Base-by-base conservation (phyloP, 2,888 invertebrate species). In the Sarcophaga carnaria region DNA sequence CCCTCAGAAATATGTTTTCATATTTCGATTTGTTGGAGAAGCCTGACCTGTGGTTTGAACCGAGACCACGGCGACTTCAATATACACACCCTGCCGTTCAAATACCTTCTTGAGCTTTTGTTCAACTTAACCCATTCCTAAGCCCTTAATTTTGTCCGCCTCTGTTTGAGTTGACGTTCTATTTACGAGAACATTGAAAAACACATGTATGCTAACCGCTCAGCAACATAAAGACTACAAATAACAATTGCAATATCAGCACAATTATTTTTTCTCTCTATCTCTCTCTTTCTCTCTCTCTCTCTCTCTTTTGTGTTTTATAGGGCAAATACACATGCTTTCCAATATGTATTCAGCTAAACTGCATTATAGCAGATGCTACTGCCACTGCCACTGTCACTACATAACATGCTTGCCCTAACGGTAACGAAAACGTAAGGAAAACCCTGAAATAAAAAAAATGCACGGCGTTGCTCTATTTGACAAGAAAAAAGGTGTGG, bases 171-270 rank as follows among this genome's bases (percentile, higher is more conserved):
- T 67, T 79, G n/a, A 27, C 69, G 62, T 10, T 17, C 27, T 75
- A 11, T 22, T 66, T n/a, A 27, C 63, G 20, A 64, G 6, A n/a
- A 47, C 20, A 12, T 6, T 45, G 20, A 54, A 67, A 22, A 60
- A 47, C 59, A 74, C 74, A 67, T 75, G 60, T 76, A 54, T 70
- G 81, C 70, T 75, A 81, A 63, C 63, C 69, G 45, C 22, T 76
- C 81, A 81, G 54, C 63, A 76, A 45, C 22, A 67, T 22, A 27
- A 59, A 49, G 27, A 67, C 62, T 69, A 74, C 74, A 74, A 85
- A 85, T 77, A 62, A 85, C 80, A 85, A 81, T 79, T 85, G 85
- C 81, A 80, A 63, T 81, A 77, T 81, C 63, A 81, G 67, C 77
- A 27, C 25, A 81, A 14, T 62, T 75, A 75, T 64, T 63, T 64